phyloP scores from a whole-genome alignment of 1,140 invertebrate species.

The Wiebesia pumilae region DNA sequence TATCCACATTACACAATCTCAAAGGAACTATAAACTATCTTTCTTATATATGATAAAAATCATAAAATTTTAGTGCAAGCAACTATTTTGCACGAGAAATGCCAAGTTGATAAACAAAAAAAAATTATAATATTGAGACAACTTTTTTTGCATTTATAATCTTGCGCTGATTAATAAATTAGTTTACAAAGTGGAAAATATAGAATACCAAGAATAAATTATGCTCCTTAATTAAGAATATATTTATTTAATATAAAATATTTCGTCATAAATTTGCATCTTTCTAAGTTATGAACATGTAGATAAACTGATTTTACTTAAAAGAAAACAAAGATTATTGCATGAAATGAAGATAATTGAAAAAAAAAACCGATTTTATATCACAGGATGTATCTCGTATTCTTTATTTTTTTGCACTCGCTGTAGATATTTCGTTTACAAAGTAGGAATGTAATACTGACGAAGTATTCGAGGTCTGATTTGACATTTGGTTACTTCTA shows the following conservation, averaged over 20 bases:
- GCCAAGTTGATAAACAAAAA: slow-evolving; percentile 21
- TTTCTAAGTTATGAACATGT: too few species aligned
- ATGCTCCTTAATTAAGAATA: background rate
- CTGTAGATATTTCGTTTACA: slow-evolving; percentile 63
- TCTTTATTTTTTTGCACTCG: slow-evolving; percentile 18
- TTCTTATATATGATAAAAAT: slow-evolving; percentile 20
- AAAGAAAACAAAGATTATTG: background rate
- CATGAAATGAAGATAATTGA: background rate
- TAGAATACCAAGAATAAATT: slow-evolving; percentile 16
- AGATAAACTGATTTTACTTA: too few species aligned
- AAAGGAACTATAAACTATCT: slow-evolving; percentile 14
- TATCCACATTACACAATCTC: slow-evolving; percentile 46
- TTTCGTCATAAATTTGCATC: background rate
- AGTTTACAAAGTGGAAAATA: slow-evolving; percentile 1
- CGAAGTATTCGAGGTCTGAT: background rate
- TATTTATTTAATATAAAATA: background rate
- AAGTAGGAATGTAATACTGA: slow-evolving; percentile 71
- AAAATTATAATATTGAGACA: background rate
- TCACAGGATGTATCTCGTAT: slow-evolving; percentile 42
- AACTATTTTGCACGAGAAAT: background rate
- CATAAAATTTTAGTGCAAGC: slow-evolving; percentile 3
- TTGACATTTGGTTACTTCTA: slow-evolving; percentile 9
- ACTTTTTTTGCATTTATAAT: background rate
- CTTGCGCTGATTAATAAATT: background rate
- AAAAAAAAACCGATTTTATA: slow-evolving; percentile 38